Conservation (phyloP, 1,140 invertebrate species). For the Anoplolepis gracilipes region DNA sequence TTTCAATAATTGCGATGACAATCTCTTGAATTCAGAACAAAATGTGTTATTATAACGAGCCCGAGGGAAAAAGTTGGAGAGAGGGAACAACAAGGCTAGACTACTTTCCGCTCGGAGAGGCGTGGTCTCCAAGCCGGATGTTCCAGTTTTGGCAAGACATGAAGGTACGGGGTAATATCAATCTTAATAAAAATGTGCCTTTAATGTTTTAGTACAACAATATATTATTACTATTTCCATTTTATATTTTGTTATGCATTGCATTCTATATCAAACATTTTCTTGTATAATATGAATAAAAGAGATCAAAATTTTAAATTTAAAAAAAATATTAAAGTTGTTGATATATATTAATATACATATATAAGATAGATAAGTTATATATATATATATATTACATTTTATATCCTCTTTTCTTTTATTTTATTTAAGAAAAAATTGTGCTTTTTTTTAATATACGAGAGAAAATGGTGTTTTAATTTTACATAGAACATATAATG, state of each 20-base stretch:
- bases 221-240: neutral
- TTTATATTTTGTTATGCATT: neutral
- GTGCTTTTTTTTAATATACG: neutral
- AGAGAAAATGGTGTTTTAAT: neutral
- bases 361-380: too few relatives aligned
- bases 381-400: neutral
- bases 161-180: constrained; percentile 11
- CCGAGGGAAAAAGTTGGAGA: constrained; percentile 47
- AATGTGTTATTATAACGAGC: constrained; percentile 41
- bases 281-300: neutral
- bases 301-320: neutral
- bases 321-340: neutral
- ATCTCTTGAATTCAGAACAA: constrained; percentile 17
- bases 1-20: neutral
- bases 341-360: neutral
- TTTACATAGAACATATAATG: constrained; percentile 7
- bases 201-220: neutral
- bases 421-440: neutral
- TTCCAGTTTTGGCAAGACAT: constrained; percentile 52
- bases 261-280: neutral
- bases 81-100: constrained; percentile 53
- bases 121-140: constrained; percentile 45
- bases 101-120: constrained; percentile 50
- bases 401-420: neutral
- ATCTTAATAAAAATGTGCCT: neutral